Conservation (phyloP, 2,888 invertebrate genomes). For the Himalopsyche japonica region DNA sequence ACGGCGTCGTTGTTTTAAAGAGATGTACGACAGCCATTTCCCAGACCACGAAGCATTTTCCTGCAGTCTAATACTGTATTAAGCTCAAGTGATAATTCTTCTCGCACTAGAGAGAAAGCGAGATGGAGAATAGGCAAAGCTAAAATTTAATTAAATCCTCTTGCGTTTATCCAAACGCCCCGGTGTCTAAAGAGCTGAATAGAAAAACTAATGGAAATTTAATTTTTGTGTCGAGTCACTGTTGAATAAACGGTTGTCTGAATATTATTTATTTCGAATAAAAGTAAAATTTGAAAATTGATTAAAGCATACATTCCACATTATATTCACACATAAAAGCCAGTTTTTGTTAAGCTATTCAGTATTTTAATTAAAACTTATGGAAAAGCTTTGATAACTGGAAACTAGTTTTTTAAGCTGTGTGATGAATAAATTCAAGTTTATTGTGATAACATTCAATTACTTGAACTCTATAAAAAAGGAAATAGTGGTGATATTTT, state of each 20-base stretch:
- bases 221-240: background rate
- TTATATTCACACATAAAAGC: too few species aligned
- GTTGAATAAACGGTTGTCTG: too few species aligned
- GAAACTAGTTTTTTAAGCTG: too few species aligned
- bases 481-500: too few species aligned
- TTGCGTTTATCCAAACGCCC: background rate
- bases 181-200: background rate
- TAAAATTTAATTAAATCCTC: background rate
- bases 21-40: background rate
- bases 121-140: background rate
- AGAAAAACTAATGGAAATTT: background rate
- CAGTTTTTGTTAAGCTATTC: too few species aligned
- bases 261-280: background rate
- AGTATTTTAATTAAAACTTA: too few species aligned
- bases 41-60: background rate
- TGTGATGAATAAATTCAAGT: too few species aligned
- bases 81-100: background rate
- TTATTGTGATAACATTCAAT: too few species aligned
- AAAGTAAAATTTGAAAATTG: background rate
- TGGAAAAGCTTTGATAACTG: too few species aligned
- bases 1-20: background rate
- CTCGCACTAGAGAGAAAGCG: background rate
- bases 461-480: too few species aligned
- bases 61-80: slow-evolving; percentile 5
- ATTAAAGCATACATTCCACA: background rate